A percentile compares a stretch with the other conserved stretches of the same genome.
These are phyloP conservation scores for Herminia tarsipennalis DNA, from an alignment of 2,888 invertebrate genomes.

Conservation along the genomic window DNA sequence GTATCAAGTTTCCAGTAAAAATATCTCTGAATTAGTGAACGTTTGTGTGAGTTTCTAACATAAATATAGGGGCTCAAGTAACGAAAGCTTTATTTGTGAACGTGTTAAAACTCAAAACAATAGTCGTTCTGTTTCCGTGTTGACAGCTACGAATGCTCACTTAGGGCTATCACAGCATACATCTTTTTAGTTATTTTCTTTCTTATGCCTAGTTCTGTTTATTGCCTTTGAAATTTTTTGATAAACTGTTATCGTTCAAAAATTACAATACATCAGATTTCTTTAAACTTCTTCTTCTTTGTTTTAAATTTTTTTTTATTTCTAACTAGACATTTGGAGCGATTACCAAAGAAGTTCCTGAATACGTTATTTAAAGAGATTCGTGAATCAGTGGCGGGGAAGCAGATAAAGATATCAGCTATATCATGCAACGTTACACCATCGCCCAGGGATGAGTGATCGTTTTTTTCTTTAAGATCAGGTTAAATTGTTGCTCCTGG, in stretches of 20 bases:
- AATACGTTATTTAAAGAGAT: too few species aligned
- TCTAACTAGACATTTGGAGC: too few species aligned
- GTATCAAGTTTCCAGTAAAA: background rate
- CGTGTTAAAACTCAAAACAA: slow-evolving; percentile 47
- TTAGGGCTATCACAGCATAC: slow-evolving; percentile 23
- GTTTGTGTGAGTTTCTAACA: background rate
- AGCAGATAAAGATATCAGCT: too few species aligned
- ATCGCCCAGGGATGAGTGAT: too few species aligned
- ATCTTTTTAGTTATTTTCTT: background rate
- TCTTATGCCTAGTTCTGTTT: background rate
- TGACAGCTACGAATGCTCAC: slow-evolving; percentile 28
- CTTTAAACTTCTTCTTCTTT: too few species aligned
- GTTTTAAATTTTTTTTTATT: too few species aligned
- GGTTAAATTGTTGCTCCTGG: too few species aligned
- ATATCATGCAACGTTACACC: too few species aligned
- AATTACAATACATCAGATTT: too few species aligned
- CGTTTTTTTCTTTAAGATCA: too few species aligned
- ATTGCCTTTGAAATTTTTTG: background rate
- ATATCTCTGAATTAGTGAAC: background rate
- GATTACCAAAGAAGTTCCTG: too few species aligned
- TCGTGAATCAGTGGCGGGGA: too few species aligned
- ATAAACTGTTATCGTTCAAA: background rate
- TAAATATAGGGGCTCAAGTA: slow-evolving; percentile 21
- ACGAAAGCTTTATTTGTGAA: slow-evolving; percentile 38
- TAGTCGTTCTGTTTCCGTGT: slow-evolving; percentile 32